Base-by-base conservation (phyloP, 2,113 vertebrate genomes). In the Psilopsiagon aymara region DNA sequence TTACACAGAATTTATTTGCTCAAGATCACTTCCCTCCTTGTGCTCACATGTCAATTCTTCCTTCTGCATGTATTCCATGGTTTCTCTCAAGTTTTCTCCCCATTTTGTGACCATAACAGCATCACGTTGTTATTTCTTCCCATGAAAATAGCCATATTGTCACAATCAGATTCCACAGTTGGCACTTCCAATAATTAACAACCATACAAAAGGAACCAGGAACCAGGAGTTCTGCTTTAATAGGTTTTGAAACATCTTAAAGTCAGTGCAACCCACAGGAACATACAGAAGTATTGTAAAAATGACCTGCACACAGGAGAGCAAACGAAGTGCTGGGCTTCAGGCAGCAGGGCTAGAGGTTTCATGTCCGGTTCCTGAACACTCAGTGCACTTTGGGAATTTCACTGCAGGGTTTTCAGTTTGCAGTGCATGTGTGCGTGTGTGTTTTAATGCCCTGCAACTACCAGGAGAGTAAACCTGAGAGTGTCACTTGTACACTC, bases 261-360 rank as follows among this genome's bases (percentile, higher is more conserved):
- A 95, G 85, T 95, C 94, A 97, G 95, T 96, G 96, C 92, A 94
- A 96, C 92, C 86, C 87, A 91, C 76, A 92, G 68, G 76, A 90
- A 80, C 78, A 92, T 33, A 79, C 60, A 75, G 33, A 94, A 95
- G 73, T 74, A 86, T 33, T 86, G 92, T 88, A 92, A 86, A 81
- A 94, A 86, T 10, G 24, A 92, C 81, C 93, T 86, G 88, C 88
- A 94, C 79, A 44, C 7, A 41, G 0, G 18, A 77, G 59, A 89
- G 53, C 51, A 39, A 84, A 84, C 2, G 57, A 90, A 91, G 88
- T 71, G 77, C 89, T 78, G 15, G 75, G 82, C 17, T 89, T 68
- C 25, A 46, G 91, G 90, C 88, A 97, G 86, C 91, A 95, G 93
- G 62, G 91, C 84, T 44, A 74, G 79, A 84, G 81, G 21, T 25